Percentiles rank a stretch among this genome's conserved stretches.
Conservation (phyloP, 2,797 vertebrate genomes). For the Gephyroberyx darwinii region DNA sequence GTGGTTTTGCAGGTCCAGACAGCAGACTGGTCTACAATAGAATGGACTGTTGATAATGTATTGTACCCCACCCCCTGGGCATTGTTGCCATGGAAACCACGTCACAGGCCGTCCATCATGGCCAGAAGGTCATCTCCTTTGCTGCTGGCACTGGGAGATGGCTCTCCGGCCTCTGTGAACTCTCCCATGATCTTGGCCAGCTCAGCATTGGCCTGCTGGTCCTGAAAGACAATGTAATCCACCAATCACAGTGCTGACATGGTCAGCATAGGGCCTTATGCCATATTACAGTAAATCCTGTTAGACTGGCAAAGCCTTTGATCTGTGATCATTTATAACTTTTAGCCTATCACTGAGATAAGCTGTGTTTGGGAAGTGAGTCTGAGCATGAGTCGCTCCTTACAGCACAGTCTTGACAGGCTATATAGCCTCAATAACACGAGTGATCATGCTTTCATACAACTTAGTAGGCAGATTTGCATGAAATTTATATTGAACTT, state of each 20-base stretch:
- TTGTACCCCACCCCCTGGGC: conserved; percentile 13
- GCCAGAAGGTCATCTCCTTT: conserved; percentile 95
- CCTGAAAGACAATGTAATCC: conserved; percentile 79
- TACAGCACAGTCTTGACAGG: background rate
- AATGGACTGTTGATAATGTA: conserved; percentile 16
- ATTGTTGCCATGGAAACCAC: conserved; percentile 20
- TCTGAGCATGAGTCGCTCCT: conserved; percentile 15
- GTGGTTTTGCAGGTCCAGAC: conserved; percentile 48
- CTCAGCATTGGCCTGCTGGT: conserved; percentile 87
- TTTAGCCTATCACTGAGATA: conserved; percentile 28
- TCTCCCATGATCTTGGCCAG: conserved; percentile 94
- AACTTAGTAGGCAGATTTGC: background rate
- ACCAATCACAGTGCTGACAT: conserved; percentile 39
- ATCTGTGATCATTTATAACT: conserved; percentile 36
- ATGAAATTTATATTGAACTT: background rate
- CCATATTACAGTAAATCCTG: conserved; percentile 52
- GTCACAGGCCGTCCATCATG: conserved; percentile 94
- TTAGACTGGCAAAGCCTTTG: conserved; percentile 43
- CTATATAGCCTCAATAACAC: background rate
- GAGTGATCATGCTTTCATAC: background rate
- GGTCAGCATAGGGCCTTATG: conserved; percentile 23
- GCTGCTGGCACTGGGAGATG: conserved; percentile 74
- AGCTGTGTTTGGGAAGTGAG: conserved; percentile 7
- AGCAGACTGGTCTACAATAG: conserved; percentile 41
- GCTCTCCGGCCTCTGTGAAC: conserved; percentile 82